Percentiles rank a stretch among this genome's conserved stretches.
Conservation (phyloP, 2,888 invertebrate genomes). For the Drosophila aldrichi region DNA sequence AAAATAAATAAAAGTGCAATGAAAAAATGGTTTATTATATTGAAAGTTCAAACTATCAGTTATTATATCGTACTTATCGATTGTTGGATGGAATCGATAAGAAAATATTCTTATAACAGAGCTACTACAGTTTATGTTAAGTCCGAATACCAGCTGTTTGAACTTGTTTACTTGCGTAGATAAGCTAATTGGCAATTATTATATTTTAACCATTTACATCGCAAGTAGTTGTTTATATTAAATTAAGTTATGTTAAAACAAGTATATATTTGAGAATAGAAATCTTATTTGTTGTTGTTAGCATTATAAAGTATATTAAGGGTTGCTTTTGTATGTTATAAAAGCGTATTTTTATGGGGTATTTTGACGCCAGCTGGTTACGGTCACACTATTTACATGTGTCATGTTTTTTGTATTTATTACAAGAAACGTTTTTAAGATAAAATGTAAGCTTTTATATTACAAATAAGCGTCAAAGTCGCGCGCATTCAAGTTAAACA, state of each 20-base stretch:
- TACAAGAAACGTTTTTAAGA: slow-evolving; percentile 52
- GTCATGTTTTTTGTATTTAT: slow-evolving; percentile 61
- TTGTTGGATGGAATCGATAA: background rate
- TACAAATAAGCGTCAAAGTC: slow-evolving; percentile 40
- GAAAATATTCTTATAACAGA: background rate
- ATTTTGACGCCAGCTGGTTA: slow-evolving; percentile 33
- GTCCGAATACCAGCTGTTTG: background rate
- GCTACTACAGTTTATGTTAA: background rate
- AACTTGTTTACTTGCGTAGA: background rate
- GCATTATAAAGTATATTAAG: slow-evolving; percentile 18
- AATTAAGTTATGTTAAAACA: background rate
- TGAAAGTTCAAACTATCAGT: background rate
- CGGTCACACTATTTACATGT: slow-evolving; percentile 58
- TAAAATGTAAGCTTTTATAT: slow-evolving; percentile 59
- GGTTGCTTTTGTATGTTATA: slow-evolving; percentile 3
- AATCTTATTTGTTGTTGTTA: background rate
- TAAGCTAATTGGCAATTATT: too few species aligned
- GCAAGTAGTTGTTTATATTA: background rate
- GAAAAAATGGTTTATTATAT: too few species aligned
- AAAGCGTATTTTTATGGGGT: slow-evolving; percentile 6
- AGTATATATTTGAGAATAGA: too few species aligned
- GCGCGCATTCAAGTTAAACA: slow-evolving; percentile 34
- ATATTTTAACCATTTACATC: background rate
- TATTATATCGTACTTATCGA: slow-evolving; percentile 1
- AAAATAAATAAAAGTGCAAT: too few species aligned